Base-by-base conservation (phyloP, 2,888 invertebrate species). In the Cryptus armator region DNA sequence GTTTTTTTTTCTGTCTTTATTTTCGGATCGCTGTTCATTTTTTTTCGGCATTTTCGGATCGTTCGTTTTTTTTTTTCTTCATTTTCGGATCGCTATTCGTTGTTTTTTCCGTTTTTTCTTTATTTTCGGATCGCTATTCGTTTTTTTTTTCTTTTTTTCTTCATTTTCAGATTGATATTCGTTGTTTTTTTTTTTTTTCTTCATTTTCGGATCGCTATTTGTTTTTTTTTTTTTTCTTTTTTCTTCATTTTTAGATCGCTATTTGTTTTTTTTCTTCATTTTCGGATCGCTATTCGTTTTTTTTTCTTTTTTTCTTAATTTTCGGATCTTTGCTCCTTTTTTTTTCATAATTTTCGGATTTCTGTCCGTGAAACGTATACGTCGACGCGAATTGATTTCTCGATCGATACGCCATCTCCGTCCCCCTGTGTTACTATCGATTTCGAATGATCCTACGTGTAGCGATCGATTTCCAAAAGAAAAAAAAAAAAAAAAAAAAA, bases 371-470 rank as follows among this genome's bases (percentile, higher is more conserved):
- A 24, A 46, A 16, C 32, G 37, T 16, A 51, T 19, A 14, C 29
- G 29, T 46, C 29, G 43, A 53, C 53, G 43, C 19, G 46, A 80
- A 67, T 56, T 32, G 37, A 48, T 7, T 29, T 43, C 59, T 48
- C 46, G 74, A 67, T 67, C 32, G 37, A 37, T 70, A 16, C 37
- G 1, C 64, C 59, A 32, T 59, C 64, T 76, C 68, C 62, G 70
- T 70, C 64, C 81, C 76, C 24, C 19, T 76, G 56, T 19, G 76
- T 64, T 81, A 32, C 64, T n/a, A 75, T 71, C 70, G 64, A 81
- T 70, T 81, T 71, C 70, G 81, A 76, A 70, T 56, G 81, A 76
- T 81, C 75, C 75, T 51, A 53, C 75, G 43, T 44, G 37, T 68
- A 43, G n/a, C n/a, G 19, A 37, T 81, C 81, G 70, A 75, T 70